Evolutionary conservation across 2,888 invertebrate species (phyloP).

Genomic region (Cordilura impudica): DNA sequence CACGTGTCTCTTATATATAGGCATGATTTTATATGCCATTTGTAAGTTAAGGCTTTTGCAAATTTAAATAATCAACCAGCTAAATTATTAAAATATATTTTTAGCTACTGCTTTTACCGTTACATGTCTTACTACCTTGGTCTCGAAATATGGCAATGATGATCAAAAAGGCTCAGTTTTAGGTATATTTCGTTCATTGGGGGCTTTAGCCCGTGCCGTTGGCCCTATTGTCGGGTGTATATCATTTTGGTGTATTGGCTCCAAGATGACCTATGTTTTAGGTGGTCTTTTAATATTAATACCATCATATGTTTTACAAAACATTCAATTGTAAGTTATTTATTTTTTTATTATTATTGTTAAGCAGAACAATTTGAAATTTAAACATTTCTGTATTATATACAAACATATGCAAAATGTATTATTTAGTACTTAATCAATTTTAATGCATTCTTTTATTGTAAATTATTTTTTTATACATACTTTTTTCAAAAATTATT

Average conservation of each 20-base stretch:
- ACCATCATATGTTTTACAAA: conserved; percentile 85
- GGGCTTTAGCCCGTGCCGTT: conserved; percentile 93
- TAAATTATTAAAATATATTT: conserved; percentile 48
- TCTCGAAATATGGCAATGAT: conserved; percentile 88
- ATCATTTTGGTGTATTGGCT: conserved; percentile 96
- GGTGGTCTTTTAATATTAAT: conserved; percentile 87
- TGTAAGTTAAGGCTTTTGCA: conserved; percentile 82
- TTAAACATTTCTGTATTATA: conserved; percentile 41
- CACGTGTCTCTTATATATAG: conserved; percentile 84
- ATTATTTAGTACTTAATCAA: conserved; percentile 50
- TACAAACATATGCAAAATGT: conserved; percentile 28
- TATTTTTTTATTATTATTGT: conserved; percentile 1
- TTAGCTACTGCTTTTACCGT: conserved; percentile 94
- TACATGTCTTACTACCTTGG: conserved; percentile 95
- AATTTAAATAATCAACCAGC: background rate
- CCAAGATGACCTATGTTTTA: conserved; percentile 87
- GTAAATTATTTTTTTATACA: conserved; percentile 25
- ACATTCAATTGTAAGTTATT: conserved; percentile 66
- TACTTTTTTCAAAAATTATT: background rate
- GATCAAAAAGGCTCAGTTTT: conserved; percentile 94
- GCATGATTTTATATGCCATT: conserved; percentile 91
- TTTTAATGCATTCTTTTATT: background rate
- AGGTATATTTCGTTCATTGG: conserved; percentile 95
- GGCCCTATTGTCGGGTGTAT: conserved; percentile 93
- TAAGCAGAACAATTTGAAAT: conserved; percentile 1